Evolutionary conservation across 2,888 invertebrate species (phyloP).

Genomic region (Neoscelio sp.): DNA sequence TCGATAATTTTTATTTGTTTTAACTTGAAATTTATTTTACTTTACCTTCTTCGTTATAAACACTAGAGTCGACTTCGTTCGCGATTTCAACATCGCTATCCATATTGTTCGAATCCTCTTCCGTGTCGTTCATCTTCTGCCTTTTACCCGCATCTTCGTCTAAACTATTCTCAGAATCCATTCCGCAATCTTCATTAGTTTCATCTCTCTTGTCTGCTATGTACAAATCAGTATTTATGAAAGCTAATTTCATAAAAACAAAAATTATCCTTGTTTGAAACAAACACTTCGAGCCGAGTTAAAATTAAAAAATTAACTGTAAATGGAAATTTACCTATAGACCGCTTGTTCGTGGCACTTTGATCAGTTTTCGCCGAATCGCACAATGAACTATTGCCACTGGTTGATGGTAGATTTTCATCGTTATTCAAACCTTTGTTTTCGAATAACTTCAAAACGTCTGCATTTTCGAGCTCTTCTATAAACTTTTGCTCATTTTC

Average conservation of each 20-base stretch:
- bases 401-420: slow-evolving; percentile 37
- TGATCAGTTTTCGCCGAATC: slow-evolving; percentile 1
- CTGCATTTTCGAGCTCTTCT: too few species aligned
- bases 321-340: slow-evolving; percentile 1
- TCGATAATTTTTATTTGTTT: too few species aligned
- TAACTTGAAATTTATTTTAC: background rate
- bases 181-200: background rate
- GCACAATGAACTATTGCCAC: slow-evolving; percentile 1
- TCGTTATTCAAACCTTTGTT: background rate
- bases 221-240: too few species aligned
- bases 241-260: background rate
- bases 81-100: slow-evolving; percentile 5
- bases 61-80: background rate
- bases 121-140: slow-evolving; percentile 70
- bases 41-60: background rate
- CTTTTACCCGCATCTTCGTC: slow-evolving; percentile 74
- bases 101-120: slow-evolving; percentile 23
- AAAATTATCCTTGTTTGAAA: too few species aligned
- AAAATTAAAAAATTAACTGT: too few species aligned
- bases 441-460: too few species aligned
- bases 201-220: slow-evolving; percentile 29
- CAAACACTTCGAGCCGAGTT: too few species aligned
- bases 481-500: too few species aligned
- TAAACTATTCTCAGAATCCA: slow-evolving; percentile 48
- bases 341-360: slow-evolving; percentile 21